Conservation (phyloP, 2,113 vertebrate species). For the Macheiramphus alcinus region DNA sequence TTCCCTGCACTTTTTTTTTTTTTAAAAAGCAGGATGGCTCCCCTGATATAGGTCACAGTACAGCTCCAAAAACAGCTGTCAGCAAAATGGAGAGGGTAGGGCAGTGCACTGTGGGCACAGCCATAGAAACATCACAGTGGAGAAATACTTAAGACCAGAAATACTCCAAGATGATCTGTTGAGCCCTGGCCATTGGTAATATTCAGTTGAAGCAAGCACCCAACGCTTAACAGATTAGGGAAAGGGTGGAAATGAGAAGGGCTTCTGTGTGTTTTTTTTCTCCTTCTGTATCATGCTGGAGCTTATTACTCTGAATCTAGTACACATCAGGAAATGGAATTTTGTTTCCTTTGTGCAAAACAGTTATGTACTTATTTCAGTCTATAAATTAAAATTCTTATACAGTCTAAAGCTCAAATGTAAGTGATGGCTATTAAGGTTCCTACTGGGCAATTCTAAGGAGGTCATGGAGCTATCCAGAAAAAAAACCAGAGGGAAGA, state of each 20-base stretch:
- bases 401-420: neutral
- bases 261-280: rapidly evolving
- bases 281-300: neutral
- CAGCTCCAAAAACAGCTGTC: neutral
- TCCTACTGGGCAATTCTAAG: neutral
- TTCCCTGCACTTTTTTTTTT: neutral
- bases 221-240: neutral
- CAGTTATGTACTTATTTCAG: neutral
- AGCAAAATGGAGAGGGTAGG: neutral
- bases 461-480: neutral
- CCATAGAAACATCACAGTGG: neutral
- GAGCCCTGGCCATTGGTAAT: neutral
- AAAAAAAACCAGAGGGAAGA: neutral
- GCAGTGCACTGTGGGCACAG: neutral
- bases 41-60: neutral
- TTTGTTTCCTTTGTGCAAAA: neutral
- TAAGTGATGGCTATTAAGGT: neutral
- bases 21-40: neutral
- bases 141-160: neutral
- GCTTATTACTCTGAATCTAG: neutral
- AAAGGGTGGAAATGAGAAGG: neutral
- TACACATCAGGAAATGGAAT: neutral
- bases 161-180: neutral
- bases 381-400: neutral
- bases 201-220: neutral